These are phyloP conservation scores for Anisognathus igniventris DNA, from an alignment of 2,797 vertebrate species.

Conservation along the genomic window DNA sequence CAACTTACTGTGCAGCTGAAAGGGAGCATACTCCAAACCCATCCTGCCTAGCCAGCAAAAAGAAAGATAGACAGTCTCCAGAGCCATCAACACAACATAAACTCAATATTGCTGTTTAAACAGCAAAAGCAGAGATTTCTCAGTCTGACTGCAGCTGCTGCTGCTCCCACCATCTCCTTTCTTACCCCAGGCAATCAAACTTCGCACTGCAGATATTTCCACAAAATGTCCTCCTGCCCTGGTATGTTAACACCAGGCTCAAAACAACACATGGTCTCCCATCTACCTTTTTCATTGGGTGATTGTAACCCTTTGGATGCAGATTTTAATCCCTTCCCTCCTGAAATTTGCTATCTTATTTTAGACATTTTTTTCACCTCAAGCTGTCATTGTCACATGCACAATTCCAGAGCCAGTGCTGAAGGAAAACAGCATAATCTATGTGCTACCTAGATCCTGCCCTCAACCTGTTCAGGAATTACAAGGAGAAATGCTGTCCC, in stretches of 20 bases:
- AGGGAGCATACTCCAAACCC: neutral
- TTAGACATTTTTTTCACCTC: neutral
- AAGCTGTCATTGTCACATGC: neutral
- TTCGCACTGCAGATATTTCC: neutral
- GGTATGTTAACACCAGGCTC: neutral
- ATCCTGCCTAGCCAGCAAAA: neutral
- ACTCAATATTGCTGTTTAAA: neutral
- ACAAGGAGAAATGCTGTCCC: neutral
- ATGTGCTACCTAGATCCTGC: neutral
- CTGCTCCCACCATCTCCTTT: neutral
- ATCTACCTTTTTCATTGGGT: neutral
- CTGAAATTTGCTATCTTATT: neutral
- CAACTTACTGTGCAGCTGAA: neutral
- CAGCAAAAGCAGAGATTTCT: neutral
- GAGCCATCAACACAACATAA: neutral
- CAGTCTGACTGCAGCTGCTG: neutral
- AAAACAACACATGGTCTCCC: neutral
- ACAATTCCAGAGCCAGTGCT: neutral
- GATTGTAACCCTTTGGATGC: neutral
- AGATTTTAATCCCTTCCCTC: neutral
- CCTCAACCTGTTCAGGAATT: neutral
- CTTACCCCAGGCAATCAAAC: neutral
- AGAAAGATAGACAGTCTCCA: neutral
- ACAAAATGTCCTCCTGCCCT: neutral
- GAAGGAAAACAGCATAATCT: neutral